Evolutionary conservation across 2,113 vertebrate genomes (phyloP).

Genomic region (Mustelus asterias): DNA sequence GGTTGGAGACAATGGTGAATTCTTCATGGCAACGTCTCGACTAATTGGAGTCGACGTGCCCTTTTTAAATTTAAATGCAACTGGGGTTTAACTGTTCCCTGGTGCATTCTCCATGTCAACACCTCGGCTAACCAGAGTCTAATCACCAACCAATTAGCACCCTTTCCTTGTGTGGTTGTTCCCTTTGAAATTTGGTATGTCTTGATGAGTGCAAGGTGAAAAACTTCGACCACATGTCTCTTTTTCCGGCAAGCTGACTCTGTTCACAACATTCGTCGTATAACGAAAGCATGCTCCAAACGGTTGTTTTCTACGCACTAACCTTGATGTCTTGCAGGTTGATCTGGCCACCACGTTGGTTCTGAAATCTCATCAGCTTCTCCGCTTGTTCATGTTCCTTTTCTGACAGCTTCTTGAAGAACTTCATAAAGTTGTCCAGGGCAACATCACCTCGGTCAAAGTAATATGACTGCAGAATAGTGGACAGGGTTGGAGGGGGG

Average conservation of each 20-base stretch:
- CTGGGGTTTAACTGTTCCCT: too few relatives aligned
- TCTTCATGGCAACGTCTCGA: too few relatives aligned
- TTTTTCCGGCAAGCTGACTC: not conserved
- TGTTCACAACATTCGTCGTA: not conserved
- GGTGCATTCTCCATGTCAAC: too few relatives aligned
- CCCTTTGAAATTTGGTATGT: too few relatives aligned
- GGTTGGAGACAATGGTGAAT: too few relatives aligned
- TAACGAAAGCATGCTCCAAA: not conserved
- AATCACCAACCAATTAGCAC: too few relatives aligned
- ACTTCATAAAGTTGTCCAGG: constrained; percentile 76
- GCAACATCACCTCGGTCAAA: constrained; percentile 82
- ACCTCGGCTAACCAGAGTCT: too few relatives aligned
- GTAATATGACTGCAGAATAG: constrained; percentile 68
- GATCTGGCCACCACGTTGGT: constrained; percentile 74
- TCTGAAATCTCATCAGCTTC: constrained; percentile 81
- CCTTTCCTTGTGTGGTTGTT: too few relatives aligned
- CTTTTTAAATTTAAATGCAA: too few relatives aligned
- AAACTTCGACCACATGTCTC: too few relatives aligned
- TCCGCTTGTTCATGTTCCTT: constrained; percentile 80
- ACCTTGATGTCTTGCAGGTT: constrained; percentile 82
- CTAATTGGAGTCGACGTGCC: too few relatives aligned
- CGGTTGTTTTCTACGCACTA: not conserved
- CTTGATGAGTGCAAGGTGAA: too few relatives aligned
- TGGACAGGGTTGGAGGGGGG: not conserved
- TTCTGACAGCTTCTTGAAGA: constrained; percentile 72